These are phyloP conservation scores for Eretmochelys imbricata DNA, from an alignment of 2,113 vertebrate species.

Conservation along the genomic window DNA sequence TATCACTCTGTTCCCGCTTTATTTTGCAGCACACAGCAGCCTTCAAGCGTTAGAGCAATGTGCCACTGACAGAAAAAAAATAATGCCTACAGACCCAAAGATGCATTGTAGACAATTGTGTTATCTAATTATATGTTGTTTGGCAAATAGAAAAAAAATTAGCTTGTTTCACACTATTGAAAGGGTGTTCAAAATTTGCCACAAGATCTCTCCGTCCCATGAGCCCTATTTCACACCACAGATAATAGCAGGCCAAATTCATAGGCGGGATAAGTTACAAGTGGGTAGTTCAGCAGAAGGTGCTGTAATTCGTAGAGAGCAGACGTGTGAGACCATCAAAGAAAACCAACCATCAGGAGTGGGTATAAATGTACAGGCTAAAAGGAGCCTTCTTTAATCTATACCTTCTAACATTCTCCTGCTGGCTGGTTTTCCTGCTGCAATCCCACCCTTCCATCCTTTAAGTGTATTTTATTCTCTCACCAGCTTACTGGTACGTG, in stretches of 20 bases:
- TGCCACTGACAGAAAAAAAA: background rate
- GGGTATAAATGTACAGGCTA: background rate
- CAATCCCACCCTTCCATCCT: background rate
- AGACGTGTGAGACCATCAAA: background rate
- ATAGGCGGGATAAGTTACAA: background rate
- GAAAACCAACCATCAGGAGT: background rate
- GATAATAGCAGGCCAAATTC: background rate
- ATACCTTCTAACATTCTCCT: background rate
- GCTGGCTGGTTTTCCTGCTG: background rate
- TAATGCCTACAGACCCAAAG: background rate
- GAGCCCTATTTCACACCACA: background rate
- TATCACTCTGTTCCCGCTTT: conserved; percentile 49
- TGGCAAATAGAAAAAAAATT: conserved; percentile 14
- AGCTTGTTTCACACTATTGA: background rate
- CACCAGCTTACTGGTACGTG: background rate
- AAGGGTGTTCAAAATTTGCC: background rate
- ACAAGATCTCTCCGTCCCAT: too few species aligned
- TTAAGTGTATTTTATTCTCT: background rate
- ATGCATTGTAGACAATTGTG: background rate
- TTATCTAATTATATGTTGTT: conserved; percentile 19
- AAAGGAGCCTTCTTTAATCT: background rate
- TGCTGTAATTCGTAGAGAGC: background rate
- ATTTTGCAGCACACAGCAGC: conserved; percentile 29
- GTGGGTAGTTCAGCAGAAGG: background rate
- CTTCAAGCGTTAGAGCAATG: conserved; percentile 12